These are phyloP conservation scores for Ashinkailepas kermadecensis DNA, from an alignment of 2,888 invertebrate genomes.

Conservation along the genomic window DNA sequence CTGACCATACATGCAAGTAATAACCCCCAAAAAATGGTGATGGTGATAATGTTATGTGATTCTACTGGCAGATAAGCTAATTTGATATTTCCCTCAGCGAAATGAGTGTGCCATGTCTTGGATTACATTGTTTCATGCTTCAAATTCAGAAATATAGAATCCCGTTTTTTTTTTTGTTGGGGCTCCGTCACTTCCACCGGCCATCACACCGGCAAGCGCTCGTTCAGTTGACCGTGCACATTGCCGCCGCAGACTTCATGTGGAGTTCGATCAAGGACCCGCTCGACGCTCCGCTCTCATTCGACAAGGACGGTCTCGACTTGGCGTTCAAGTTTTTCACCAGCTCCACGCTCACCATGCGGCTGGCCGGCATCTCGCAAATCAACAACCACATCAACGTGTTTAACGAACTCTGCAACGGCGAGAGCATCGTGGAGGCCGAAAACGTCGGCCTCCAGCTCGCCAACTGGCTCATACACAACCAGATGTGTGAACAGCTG, in stretches of 20 bases:
- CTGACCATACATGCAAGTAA: no score
- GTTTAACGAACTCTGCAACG: slow-evolving; percentile 83
- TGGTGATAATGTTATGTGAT: no score
- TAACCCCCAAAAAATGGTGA: no score
- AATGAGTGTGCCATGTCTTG: no score
- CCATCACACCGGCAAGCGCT: no score
- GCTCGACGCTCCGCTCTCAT: slow-evolving; percentile 56
- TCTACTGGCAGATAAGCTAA: no score
- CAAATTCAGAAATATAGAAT: no score
- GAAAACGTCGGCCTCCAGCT: slow-evolving; percentile 75
- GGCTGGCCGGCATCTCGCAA: slow-evolving; percentile 85
- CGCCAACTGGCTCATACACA: slow-evolving; percentile 78
- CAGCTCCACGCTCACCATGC: slow-evolving; percentile 86
- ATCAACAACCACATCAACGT: slow-evolving; percentile 89
- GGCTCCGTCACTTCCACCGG: no score
- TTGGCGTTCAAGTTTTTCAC: slow-evolving; percentile 95
- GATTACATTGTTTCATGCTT: no score
- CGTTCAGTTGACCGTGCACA: no score
- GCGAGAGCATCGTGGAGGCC: slow-evolving; percentile 75
- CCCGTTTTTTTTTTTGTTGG: no score
- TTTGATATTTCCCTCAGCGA: no score
- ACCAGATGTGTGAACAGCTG: slow-evolving; percentile 85
- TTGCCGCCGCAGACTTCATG: slow-evolving; percentile 63
- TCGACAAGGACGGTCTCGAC: slow-evolving; percentile 79
- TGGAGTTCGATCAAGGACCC: slow-evolving; percentile 94